These are phyloP conservation scores for Lepidocyrtoides sp. DNA, from an alignment of 2,888 invertebrate genomes.

Conservation along the genomic window DNA sequence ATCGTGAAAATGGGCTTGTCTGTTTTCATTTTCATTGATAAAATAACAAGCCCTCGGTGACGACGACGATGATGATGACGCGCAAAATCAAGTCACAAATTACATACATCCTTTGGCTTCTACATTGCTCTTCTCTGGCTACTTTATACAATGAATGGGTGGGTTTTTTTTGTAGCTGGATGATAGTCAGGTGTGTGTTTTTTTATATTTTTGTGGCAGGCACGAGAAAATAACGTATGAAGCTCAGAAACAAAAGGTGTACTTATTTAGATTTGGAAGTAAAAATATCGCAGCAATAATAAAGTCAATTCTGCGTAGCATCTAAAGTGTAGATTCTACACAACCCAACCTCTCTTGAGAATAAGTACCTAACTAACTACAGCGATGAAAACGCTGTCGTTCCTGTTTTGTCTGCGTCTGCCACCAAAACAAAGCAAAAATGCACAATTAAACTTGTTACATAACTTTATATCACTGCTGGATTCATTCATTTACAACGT, in stretches of 20 bases:
- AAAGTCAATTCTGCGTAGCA: too few species aligned
- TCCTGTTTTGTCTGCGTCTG: background rate
- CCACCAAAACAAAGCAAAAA: too few species aligned
- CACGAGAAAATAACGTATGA: background rate
- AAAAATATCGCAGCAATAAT: too few species aligned
- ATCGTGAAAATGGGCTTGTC: slow-evolving; percentile 82
- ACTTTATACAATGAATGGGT: background rate
- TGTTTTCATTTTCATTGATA: slow-evolving; percentile 84
- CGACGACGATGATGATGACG: slow-evolving; percentile 65
- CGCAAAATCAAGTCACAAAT: slow-evolving; percentile 59
- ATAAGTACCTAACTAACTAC: too few species aligned
- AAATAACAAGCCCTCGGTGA: slow-evolving; percentile 68
- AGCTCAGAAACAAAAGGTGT: too few species aligned
- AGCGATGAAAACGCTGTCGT: background rate
- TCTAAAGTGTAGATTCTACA: too few species aligned
- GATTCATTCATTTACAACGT: too few species aligned
- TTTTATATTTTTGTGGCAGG: background rate
- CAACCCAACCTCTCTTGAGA: too few species aligned
- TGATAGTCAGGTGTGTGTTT: background rate
- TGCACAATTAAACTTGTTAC: background rate
- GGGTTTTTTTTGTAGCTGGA: slow-evolving; percentile 17
- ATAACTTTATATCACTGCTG: too few species aligned
- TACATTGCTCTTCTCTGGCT: background rate
- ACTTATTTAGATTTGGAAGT: too few species aligned
- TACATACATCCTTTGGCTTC: background rate